Percentiles rank a stretch among this genome's conserved stretches.
phyloP scores from a whole-genome alignment of 2,888 invertebrate genomes.

The Luperina testacea region DNA sequence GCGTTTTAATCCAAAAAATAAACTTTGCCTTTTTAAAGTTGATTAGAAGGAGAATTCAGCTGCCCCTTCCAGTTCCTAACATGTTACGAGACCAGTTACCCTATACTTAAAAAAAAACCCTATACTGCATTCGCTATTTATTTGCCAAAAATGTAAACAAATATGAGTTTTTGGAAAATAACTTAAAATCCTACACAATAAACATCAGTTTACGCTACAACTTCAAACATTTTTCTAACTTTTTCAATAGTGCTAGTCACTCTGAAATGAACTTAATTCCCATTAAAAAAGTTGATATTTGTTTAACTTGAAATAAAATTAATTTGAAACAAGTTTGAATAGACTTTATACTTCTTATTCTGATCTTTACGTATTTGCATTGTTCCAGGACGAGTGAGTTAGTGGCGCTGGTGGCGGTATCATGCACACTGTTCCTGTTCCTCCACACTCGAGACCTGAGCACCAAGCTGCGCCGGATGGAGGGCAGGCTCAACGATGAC shows the following conservation, averaged over 20 bases:
- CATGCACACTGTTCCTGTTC: conserved; percentile 95
- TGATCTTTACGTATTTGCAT: conserved; percentile 20
- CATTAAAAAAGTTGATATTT: no score
- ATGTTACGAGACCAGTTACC: not conserved
- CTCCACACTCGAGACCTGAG: conserved; percentile 95
- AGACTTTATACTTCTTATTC: not conserved
- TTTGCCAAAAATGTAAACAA: no score
- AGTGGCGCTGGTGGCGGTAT: conserved; percentile 95
- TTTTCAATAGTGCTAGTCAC: no score
- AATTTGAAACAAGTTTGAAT: no score
- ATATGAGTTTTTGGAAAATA: no score
- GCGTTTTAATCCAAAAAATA: not conserved
- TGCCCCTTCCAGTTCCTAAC: not conserved
- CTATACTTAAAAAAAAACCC: no score
- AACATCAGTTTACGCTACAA: no score
- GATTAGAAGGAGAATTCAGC: not conserved
- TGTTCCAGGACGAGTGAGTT: conserved; percentile 94
- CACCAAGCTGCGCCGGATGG: conserved; percentile 95
- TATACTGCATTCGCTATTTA: no score
- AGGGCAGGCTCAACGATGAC: conserved; percentile 91
- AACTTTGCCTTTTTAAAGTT: not conserved
- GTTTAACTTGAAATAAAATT: no score
- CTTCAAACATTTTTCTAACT: no score
- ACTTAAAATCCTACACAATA: no score
- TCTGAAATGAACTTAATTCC: no score